Evolutionary conservation across 2,888 invertebrate genomes (phyloP).

Genomic region (Augochlorella aurata): DNA sequence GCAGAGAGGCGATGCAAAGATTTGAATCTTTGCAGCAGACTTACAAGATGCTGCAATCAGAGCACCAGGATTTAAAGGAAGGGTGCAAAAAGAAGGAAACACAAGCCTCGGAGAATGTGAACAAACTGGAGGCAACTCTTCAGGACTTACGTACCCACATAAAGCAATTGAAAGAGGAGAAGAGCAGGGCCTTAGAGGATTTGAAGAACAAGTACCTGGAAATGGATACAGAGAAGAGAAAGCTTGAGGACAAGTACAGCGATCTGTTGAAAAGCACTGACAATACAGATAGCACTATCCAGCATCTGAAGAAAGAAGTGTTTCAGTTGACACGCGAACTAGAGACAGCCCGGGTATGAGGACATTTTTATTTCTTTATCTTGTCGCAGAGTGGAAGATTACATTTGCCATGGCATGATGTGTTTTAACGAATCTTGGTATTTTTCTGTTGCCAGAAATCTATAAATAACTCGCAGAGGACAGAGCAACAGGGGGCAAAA

Average conservation of each 20-base stretch:
- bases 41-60: slow-evolving; percentile 75
- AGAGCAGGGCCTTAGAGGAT: slow-evolving; percentile 70
- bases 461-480: slow-evolving; percentile 52
- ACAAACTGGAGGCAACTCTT: slow-evolving; percentile 69
- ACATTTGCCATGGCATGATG: not conserved
- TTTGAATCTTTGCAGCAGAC: slow-evolving; percentile 78
- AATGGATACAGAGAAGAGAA: slow-evolving; percentile 72
- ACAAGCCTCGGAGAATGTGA: slow-evolving; percentile 71
- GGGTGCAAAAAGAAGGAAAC: slow-evolving; percentile 75
- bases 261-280: slow-evolving; percentile 68
- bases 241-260: slow-evolving; percentile 73
- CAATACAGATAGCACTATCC: slow-evolving; percentile 67
- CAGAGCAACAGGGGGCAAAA: slow-evolving; percentile 6
- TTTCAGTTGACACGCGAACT: slow-evolving; percentile 76
- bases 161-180: slow-evolving; percentile 70
- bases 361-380: not conserved
- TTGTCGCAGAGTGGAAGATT: too few species aligned
- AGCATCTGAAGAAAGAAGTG: slow-evolving; percentile 75
- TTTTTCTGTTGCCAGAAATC: slow-evolving; percentile 59
- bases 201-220: slow-evolving; percentile 75
- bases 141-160: slow-evolving; percentile 72
- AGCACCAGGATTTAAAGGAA: slow-evolving; percentile 76
- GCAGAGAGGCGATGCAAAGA: slow-evolving; percentile 75
- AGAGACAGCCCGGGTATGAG: slow-evolving; percentile 71
- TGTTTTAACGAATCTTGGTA: not conserved